Percentiles rank a stretch among this genome's conserved stretches.
These are phyloP conservation scores for Lepidotrigona ventralis DNA, from an alignment of 1,140 invertebrate species.

Conservation along the genomic window DNA sequence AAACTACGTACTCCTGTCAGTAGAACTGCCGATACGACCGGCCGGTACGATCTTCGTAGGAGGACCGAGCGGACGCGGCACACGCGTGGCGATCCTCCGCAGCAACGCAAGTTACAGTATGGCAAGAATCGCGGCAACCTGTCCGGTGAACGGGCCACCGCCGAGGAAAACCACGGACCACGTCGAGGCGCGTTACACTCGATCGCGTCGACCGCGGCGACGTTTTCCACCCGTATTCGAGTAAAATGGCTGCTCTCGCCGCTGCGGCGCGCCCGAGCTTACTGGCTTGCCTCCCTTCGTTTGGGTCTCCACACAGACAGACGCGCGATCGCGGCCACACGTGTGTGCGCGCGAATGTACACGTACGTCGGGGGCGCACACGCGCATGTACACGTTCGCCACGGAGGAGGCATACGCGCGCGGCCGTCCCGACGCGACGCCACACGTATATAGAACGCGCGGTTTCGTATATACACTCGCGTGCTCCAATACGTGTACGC, in stretches of 20 bases:
- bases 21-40: conserved; percentile 30
- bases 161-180: not conserved
- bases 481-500: conserved; percentile 13
- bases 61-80: not conserved
- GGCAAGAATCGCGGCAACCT: not conserved
- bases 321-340: conserved; percentile 58
- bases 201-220: conserved; percentile 36
- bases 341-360: conserved; percentile 64
- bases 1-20: conserved; percentile 41
- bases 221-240: conserved; percentile 70
- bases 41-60: not conserved
- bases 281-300: conserved; percentile 79
- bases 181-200: not conserved
- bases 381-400: conserved; percentile 61
- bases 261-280: conserved; percentile 78
- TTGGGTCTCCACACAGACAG: conserved; percentile 76
- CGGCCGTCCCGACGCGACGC: not conserved
- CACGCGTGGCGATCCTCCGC: not conserved
- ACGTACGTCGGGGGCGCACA: conserved; percentile 53
- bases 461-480: not conserved
- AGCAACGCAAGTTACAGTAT: not conserved
- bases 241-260: conserved; percentile 80
- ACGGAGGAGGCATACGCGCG: conserved; percentile 18
- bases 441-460: conserved; percentile 41
- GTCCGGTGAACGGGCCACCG: not conserved